Percentiles rank a stretch among this genome's conserved stretches.
These are phyloP conservation scores for Camptogramma bilineatum DNA, from an alignment of 2,888 invertebrate species.

Conservation along the genomic window DNA sequence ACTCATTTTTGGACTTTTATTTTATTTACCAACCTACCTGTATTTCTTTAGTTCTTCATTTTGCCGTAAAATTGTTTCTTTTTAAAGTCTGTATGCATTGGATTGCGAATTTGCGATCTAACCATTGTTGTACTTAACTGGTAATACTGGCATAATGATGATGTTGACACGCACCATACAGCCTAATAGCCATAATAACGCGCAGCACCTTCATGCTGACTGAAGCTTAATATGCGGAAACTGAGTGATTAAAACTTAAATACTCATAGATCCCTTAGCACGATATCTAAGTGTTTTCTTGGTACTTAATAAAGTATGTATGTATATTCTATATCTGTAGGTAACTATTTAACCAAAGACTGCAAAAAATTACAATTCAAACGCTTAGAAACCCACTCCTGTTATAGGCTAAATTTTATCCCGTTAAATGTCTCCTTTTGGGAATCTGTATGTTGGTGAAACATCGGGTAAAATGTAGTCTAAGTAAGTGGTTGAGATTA, in stretches of 20 bases:
- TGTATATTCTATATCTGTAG: neutral
- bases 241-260: conserved; percentile 2
- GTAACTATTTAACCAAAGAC: no score
- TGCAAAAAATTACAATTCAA: no score
- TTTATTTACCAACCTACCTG: no score
- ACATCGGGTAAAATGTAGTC: no score
- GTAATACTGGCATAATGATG: neutral
- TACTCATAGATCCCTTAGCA: neutral
- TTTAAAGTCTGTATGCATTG: no score
- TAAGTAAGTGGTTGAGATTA: neutral
- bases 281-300: neutral
- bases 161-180: neutral
- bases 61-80: no score
- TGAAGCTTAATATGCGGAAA: neutral
- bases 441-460: neutral
- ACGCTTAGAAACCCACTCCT: no score
- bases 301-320: no score
- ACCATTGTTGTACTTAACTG: neutral
- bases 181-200: neutral
- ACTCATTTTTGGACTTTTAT: no score
- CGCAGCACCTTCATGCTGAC: neutral
- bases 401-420: neutral
- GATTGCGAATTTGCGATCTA: neutral
- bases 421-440: neutral
- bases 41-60: no score